phyloP scores from a whole-genome alignment of 2,113 vertebrate species.

The Dicerorhinus sumatrensis region DNA sequence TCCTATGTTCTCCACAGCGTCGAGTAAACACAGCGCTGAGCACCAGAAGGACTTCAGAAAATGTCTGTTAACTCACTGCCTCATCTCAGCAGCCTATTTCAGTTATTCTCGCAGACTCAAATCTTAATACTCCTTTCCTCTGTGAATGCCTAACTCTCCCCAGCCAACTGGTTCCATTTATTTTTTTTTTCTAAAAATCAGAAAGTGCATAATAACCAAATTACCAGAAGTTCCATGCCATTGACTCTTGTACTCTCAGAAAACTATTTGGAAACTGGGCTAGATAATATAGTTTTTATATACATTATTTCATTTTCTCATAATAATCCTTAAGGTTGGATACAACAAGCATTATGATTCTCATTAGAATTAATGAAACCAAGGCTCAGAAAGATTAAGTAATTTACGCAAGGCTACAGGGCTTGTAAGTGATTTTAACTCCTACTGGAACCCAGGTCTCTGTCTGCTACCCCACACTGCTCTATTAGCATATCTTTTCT shows the following conservation, averaged over 20 bases:
- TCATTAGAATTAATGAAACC: constrained; percentile 28
- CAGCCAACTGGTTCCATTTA: not conserved
- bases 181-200: not conserved
- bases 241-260: not conserved
- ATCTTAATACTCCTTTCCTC: not conserved
- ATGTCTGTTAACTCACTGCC: not conserved
- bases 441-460: not conserved
- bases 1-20: not conserved
- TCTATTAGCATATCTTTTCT: not conserved
- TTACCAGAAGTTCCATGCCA: not conserved
- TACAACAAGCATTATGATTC: not conserved
- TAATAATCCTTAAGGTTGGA: not conserved
- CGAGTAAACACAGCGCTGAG: not conserved
- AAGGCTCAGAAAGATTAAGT: constrained; percentile 14
- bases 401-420: not conserved
- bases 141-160: not conserved
- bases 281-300: not conserved
- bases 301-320: constrained; percentile 8
- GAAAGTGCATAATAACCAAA: not conserved
- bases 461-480: not conserved
- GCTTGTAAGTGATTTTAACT: constrained; percentile 15
- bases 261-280: not conserved
- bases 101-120: not conserved
- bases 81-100: not conserved
- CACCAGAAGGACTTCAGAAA: not conserved